These are phyloP conservation scores for Arrhamphus sclerolepis DNA, from an alignment of 2,797 vertebrate species.

Conservation along the genomic window DNA sequence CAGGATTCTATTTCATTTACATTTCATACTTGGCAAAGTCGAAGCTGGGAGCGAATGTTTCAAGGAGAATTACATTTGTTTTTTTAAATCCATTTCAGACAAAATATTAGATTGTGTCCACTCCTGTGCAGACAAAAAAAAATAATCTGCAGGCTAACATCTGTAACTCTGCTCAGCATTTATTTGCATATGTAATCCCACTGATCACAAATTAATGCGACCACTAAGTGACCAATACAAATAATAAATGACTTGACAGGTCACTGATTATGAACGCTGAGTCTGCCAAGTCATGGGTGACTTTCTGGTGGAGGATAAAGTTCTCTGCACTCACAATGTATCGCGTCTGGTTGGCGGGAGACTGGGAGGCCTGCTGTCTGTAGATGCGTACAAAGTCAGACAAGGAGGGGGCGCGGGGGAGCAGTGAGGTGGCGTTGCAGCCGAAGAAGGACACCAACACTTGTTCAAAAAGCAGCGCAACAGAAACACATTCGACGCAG, in stretches of 20 bases:
- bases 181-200: constrained; percentile 34
- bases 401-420: constrained; percentile 82
- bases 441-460: constrained; percentile 87
- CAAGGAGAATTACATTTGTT: too few relatives aligned
- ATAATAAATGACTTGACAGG: constrained; percentile 14
- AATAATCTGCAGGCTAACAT: too few relatives aligned
- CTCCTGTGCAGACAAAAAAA: constrained; percentile 9
- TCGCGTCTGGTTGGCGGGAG: constrained; percentile 84
- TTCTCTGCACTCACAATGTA: constrained; percentile 88
- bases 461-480: constrained; percentile 88
- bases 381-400: constrained; percentile 93
- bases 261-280: constrained; percentile 14
- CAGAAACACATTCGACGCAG: constrained; percentile 90
- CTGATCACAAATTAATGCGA: constrained; percentile 38
- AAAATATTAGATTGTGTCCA: constrained; percentile 25
- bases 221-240: constrained; percentile 10
- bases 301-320: constrained; percentile 22
- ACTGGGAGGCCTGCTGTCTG: constrained; percentile 78
- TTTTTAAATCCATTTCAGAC: constrained; percentile 11
- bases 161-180: constrained; percentile 31
- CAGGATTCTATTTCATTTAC: too few relatives aligned
- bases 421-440: constrained; percentile 68
- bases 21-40: background rate
- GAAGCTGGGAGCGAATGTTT: constrained; percentile 1
- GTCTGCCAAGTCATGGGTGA: constrained; percentile 14